These are phyloP conservation scores for Myanophis thanlyinensis DNA, from an alignment of 2,113 vertebrate genomes.

Conservation along the genomic window DNA sequence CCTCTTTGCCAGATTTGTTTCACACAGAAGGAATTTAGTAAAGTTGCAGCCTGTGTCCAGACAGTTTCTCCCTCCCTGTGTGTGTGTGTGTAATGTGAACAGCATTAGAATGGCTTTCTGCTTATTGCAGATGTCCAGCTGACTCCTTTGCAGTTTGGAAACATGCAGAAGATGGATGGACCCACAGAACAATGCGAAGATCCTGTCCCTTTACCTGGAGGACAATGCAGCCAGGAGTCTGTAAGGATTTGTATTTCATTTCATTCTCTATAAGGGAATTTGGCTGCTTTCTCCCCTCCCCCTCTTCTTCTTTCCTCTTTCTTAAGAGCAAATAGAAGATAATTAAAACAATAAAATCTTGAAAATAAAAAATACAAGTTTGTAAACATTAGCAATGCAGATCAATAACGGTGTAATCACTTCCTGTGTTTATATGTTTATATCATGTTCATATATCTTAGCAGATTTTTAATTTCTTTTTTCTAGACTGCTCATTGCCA, in stretches of 20 bases:
- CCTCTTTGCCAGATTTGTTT: not conserved
- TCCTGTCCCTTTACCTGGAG: not conserved
- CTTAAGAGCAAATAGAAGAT: not conserved
- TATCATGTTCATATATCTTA: not conserved
- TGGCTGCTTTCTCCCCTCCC: not conserved
- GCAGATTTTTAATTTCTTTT: not conserved
- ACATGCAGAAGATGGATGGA: constrained; percentile 76
- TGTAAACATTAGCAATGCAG: not conserved
- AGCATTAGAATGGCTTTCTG: not conserved
- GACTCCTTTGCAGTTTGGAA: constrained; percentile 73
- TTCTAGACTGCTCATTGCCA: constrained; percentile 62
- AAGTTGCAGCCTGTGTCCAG: not conserved
- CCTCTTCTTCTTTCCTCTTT: not conserved
- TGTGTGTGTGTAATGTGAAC: not conserved
- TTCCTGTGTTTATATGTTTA: not conserved
- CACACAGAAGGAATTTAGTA: not conserved
- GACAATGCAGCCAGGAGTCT: constrained; percentile 58
- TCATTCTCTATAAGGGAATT: not conserved
- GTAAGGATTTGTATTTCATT: constrained; percentile 62
- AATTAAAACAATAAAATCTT: not conserved
- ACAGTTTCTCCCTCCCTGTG: no score
- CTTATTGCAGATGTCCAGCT: constrained; percentile 52
- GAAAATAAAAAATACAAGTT: not conserved
- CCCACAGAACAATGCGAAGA: constrained; percentile 83
- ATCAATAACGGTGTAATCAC: not conserved